Evolutionary conservation across 1,140 invertebrate species (phyloP).

Genomic region (Drosophila saltans): DNA sequence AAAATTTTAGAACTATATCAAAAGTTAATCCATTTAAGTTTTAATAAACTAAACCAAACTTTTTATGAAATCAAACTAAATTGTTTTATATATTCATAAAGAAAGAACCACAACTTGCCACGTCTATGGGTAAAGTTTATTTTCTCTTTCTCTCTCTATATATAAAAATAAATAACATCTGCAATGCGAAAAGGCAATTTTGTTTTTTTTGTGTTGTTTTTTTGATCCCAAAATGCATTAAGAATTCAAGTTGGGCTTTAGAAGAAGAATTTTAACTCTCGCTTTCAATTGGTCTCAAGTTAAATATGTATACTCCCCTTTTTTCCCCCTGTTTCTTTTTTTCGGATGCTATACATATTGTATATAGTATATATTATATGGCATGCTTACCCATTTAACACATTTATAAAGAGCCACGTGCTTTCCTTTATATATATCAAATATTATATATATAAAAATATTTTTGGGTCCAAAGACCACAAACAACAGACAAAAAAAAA

Average conservation of each 20-base stretch:
- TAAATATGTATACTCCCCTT: constrained; percentile 2
- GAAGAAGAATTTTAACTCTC: background rate
- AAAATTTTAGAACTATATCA: no score
- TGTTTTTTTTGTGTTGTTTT: no score
- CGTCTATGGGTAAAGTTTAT: background rate
- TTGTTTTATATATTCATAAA: no score
- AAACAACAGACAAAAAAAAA: background rate
- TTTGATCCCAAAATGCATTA: background rate
- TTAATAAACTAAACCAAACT: no score
- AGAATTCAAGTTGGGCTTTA: background rate
- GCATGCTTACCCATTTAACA: constrained; percentile 71
- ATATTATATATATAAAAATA: background rate
- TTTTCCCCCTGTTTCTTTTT: constrained; percentile 25
- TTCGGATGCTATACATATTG: constrained; percentile 10
- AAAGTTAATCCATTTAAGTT: no score
- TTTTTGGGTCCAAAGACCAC: constrained; percentile 11
- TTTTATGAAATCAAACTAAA: no score
- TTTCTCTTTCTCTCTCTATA: background rate
- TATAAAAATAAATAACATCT: constrained; percentile 2
- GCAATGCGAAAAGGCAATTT: background rate
- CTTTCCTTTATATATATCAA: constrained; percentile 28
- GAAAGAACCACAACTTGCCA: no score
- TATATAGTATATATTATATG: constrained; percentile 46
- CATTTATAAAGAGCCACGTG: constrained; percentile 37
- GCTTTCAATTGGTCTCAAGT: constrained; percentile 37